phyloP scores from a whole-genome alignment of 2,888 invertebrate species.

The Exephanes ischioxanthus region DNA sequence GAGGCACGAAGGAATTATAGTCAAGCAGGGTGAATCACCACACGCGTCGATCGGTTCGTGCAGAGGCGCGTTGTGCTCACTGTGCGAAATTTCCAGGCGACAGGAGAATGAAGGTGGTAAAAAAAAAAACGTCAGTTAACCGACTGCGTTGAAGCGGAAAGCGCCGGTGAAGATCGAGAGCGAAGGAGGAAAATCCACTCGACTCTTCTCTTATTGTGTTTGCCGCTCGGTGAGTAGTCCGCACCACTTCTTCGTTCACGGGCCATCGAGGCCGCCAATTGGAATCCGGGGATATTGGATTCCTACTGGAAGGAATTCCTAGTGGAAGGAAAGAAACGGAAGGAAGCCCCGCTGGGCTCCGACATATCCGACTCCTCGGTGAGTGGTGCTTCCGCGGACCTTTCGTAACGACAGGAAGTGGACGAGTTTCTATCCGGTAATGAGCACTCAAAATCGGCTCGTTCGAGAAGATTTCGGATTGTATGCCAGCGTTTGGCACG shows the following conservation, averaged over 20 bases:
- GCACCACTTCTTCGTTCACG: conserved; percentile 59
- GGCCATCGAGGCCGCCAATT: conserved; percentile 68
- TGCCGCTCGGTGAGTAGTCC: conserved; percentile 59
- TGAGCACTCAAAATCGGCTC: conserved; percentile 63
- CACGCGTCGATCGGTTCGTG: conserved; percentile 42
- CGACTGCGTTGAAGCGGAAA: conserved; percentile 22
- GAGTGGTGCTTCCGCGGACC: conserved; percentile 23
- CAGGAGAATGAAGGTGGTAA: conserved; percentile 18
- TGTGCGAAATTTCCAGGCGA: conserved; percentile 42
- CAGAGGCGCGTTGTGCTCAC: conserved; percentile 27
- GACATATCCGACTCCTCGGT: not conserved
- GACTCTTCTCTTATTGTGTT: conserved; percentile 68
- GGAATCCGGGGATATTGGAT: conserved; percentile 68
- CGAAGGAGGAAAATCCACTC: conserved; percentile 63
- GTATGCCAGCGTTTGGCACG: not conserved
- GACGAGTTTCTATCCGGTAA: conserved; percentile 57
- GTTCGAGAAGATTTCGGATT: conserved; percentile 13
- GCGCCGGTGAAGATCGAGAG: conserved; percentile 32
- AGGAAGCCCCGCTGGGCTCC: not conserved
- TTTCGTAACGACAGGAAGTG: conserved; percentile 45
- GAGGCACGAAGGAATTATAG: not conserved
- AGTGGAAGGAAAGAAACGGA: conserved; percentile 5
- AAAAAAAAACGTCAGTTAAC: conserved; percentile 26
- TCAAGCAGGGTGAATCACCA: not conserved
- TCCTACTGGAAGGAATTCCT: conserved; percentile 41